A percentile compares a stretch with the other conserved stretches of the same genome.
These are phyloP conservation scores for Psilanteris sp. DNA, from an alignment of 1,140 invertebrate genomes.

Conservation along the genomic window DNA sequence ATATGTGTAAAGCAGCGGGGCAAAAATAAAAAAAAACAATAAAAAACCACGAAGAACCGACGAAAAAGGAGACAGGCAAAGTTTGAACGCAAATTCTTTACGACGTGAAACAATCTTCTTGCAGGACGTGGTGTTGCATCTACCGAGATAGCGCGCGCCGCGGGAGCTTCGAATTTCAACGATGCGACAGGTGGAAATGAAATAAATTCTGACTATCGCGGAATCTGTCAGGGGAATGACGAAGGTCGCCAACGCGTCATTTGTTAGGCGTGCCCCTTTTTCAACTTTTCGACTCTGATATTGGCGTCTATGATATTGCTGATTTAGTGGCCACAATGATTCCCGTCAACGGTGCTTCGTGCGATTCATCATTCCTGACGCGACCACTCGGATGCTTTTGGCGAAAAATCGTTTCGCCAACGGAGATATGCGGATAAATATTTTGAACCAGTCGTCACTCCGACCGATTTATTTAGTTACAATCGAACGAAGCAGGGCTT, in stretches of 20 bases:
- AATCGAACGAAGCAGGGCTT: too few relatives aligned
- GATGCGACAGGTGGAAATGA: constrained; percentile 69
- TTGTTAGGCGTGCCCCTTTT: constrained; percentile 47
- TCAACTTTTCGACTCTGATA: constrained; percentile 31
- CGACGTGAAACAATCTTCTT: constrained; percentile 40
- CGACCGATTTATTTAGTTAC: neutral
- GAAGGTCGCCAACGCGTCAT: constrained; percentile 51
- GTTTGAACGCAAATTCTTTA: constrained; percentile 43
- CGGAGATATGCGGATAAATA: constrained; percentile 31
- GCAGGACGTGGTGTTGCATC: constrained; percentile 10
- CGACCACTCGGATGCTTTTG: constrained; percentile 11
- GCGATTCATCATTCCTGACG: constrained; percentile 37
- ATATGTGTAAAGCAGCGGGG: too few relatives aligned
- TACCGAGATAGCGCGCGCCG: constrained; percentile 45
- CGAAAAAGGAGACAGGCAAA: constrained; percentile 3
- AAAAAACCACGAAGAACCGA: neutral
- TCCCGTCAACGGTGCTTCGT: constrained; percentile 3
- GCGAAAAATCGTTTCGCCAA: constrained; percentile 30
- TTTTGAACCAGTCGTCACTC: constrained; percentile 41
- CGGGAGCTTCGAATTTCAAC: constrained; percentile 69
- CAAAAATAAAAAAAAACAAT: too few relatives aligned
- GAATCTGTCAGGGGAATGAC: constrained; percentile 62
- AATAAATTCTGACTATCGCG: constrained; percentile 74
- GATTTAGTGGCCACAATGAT: constrained; percentile 27
- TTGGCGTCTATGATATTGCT: constrained; percentile 30